phyloP scores from a whole-genome alignment of 2,113 vertebrate species.

The Cinclus cinclus region DNA sequence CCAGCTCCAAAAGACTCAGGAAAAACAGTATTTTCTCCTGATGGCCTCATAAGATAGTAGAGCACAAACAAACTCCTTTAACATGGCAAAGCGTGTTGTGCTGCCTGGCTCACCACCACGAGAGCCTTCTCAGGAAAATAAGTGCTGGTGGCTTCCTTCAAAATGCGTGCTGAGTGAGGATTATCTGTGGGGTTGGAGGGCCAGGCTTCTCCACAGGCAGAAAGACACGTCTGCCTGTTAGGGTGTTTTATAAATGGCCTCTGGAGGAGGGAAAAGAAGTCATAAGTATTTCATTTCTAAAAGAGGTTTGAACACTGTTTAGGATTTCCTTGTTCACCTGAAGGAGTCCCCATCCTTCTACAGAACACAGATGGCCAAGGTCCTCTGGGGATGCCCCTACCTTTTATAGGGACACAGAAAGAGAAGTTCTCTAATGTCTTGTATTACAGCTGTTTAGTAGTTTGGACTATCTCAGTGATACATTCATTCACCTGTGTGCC shows the following conservation, averaged over 20 bases:
- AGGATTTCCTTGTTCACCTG: background rate
- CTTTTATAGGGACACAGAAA: background rate
- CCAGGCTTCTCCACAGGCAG: background rate
- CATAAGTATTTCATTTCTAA: accelerated
- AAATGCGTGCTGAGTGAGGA: background rate
- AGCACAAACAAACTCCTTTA: background rate
- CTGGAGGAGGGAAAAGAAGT: background rate
- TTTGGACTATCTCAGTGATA: background rate
- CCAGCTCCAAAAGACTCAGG: background rate
- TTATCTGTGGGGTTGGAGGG: background rate
- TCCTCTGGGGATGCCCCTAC: background rate
- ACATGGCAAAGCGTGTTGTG: accelerated
- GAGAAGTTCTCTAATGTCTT: background rate
- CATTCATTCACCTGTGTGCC: background rate
- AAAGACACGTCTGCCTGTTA: accelerated
- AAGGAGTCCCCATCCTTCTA: background rate
- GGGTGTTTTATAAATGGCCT: background rate
- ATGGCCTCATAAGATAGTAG: background rate
- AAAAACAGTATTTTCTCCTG: background rate
- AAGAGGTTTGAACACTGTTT: background rate
- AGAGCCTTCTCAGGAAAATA: background rate
- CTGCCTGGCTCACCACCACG: background rate
- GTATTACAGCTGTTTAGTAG: background rate
- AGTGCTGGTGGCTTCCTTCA: background rate
- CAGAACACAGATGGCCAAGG: background rate